Conservation (phyloP, 2,113 vertebrate species). For the Takifugu flavidus region DNA sequence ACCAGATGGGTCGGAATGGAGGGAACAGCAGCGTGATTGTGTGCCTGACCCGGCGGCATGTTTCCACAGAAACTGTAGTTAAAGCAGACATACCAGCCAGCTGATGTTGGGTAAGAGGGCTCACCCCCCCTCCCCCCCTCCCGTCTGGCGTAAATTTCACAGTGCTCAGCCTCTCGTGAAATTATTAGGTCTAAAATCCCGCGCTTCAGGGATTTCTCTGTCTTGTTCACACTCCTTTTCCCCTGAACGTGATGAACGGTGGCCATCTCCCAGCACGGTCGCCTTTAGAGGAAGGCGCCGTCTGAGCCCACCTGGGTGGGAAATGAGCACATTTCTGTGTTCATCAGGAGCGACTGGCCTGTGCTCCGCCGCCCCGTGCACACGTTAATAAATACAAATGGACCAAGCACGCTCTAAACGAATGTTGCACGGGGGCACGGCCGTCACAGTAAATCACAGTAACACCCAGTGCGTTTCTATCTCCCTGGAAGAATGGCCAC, state of each 20-base stretch:
- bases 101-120: conserved; percentile 27
- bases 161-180: conserved; percentile 54
- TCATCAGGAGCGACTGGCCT: conserved; percentile 16
- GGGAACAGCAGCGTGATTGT: conserved; percentile 7
- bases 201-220: conserved; percentile 20
- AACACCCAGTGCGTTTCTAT: conserved; percentile 36
- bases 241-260: conserved; percentile 42
- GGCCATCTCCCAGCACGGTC: conserved; percentile 40
- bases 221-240: conserved; percentile 12
- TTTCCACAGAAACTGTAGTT: conserved; percentile 18
- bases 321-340: conserved; percentile 23
- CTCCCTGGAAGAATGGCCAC: conserved; percentile 31
- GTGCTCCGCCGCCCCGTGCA: conserved; percentile 8
- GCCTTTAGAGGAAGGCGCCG: conserved; percentile 43
- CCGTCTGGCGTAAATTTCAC: conserved; percentile 36
- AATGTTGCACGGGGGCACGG: conserved; percentile 40
- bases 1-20: conserved; percentile 54
- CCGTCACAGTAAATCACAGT: conserved; percentile 51
- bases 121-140: background rate
- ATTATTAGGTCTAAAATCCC: conserved; percentile 46
- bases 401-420: conserved; percentile 40
- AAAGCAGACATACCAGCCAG: conserved; percentile 21
- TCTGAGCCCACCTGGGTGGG: conserved; percentile 47
- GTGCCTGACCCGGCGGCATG: conserved; percentile 25
- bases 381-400: conserved; percentile 37